Conservation (phyloP, 2,888 invertebrate genomes). For the Apotomis capreana region DNA sequence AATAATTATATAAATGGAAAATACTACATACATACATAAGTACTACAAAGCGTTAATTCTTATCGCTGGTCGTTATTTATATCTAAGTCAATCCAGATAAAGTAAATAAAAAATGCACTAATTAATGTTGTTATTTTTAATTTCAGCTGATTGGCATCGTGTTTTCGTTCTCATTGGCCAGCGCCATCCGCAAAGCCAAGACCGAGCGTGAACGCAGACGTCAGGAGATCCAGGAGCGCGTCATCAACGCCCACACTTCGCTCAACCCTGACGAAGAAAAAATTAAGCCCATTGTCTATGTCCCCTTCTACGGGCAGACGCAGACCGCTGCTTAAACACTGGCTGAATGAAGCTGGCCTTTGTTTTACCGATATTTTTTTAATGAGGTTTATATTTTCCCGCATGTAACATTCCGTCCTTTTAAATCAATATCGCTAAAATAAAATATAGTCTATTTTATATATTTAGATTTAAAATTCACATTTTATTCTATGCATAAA, state of each 20-base stretch:
- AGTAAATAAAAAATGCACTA: not conserved
- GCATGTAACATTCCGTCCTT: constrained; percentile 31
- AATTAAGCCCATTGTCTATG: constrained; percentile 71
- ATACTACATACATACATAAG: too few species aligned
- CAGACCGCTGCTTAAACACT: constrained; percentile 61
- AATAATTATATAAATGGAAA: too few species aligned
- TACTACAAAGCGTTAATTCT: not conserved
- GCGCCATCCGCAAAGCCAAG: constrained; percentile 91
- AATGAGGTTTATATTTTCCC: constrained; percentile 2
- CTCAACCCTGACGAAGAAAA: constrained; percentile 72
- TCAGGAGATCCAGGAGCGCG: constrained; percentile 86
- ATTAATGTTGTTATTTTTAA: constrained; percentile 44
- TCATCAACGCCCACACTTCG: constrained; percentile 79
- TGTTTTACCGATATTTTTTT: constrained; percentile 40
- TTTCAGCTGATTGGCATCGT: constrained; percentile 92
- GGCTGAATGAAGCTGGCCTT: constrained; percentile 6
- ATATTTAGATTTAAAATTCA: constrained; percentile 26
- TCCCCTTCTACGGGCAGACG: constrained; percentile 75
- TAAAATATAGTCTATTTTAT: constrained; percentile 26
- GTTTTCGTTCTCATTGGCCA: constrained; percentile 94
- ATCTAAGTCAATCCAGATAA: not conserved
- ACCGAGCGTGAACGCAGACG: constrained; percentile 87
- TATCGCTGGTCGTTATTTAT: not conserved
- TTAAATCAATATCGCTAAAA: constrained; percentile 39
- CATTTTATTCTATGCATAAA: constrained; percentile 33